phyloP scores from a whole-genome alignment of 2,113 vertebrate species.

The Pelobates fuscus region DNA sequence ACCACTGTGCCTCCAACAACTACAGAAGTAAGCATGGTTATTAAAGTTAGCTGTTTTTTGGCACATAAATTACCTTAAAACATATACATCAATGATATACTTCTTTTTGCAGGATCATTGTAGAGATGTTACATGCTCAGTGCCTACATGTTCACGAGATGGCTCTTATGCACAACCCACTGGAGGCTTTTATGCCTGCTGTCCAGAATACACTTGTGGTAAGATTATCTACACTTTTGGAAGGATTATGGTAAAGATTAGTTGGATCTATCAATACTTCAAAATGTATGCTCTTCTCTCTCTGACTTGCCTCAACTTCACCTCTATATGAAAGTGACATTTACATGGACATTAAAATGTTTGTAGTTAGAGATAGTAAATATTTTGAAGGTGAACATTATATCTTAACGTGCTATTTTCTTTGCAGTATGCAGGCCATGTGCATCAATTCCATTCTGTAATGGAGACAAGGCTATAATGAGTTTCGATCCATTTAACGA shows the following conservation, averaged over 20 bases:
- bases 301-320: too few relatives aligned
- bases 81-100: too few relatives aligned
- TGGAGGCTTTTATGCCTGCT: background rate
- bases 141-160: background rate
- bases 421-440: slow-evolving; percentile 18
- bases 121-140: background rate
- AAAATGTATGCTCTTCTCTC: too few relatives aligned
- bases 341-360: too few relatives aligned
- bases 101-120: background rate
- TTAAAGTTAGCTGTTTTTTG: too few relatives aligned
- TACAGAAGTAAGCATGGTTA: background rate
- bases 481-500: background rate
- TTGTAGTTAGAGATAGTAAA: too few relatives aligned
- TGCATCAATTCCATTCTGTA: background rate
- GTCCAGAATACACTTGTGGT: slow-evolving; percentile 1
- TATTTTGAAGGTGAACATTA: too few relatives aligned
- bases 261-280: too few relatives aligned
- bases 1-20: background rate
- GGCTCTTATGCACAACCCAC: background rate
- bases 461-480: background rate
- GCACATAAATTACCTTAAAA: too few relatives aligned
- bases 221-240: background rate
- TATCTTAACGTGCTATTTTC: background rate
- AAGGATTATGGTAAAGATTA: background rate
- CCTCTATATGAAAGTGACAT: too few relatives aligned